Evolutionary conservation across 2,113 vertebrate species (phyloP).

Genomic region (Trogon melanurus): DNA sequence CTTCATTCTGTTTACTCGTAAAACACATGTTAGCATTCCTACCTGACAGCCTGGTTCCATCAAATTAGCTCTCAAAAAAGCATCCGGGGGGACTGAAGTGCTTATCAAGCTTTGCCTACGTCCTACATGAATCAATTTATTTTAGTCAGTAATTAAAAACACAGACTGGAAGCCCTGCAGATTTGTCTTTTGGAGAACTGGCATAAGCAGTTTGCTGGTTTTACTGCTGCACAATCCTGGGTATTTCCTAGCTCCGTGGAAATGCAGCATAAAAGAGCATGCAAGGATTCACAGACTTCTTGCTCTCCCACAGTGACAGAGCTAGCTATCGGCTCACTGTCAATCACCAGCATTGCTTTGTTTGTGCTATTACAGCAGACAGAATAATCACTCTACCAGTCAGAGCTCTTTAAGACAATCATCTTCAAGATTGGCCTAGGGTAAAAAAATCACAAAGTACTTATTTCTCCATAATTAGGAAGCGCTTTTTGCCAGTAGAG

Average conservation of each 20-base stretch:
- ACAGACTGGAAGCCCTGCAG: background rate
- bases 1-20: background rate
- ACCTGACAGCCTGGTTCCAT: background rate
- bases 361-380: background rate
- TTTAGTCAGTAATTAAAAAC: background rate
- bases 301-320: background rate
- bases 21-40: background rate
- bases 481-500: background rate
- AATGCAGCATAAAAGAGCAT: background rate
- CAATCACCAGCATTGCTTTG: background rate
- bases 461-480: background rate
- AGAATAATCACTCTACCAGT: background rate
- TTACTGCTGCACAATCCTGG: background rate
- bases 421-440: background rate
- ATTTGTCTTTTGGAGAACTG: background rate
- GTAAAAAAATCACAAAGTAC: background rate
- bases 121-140: background rate
- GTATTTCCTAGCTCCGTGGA: background rate
- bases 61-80: background rate
- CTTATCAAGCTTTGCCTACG: background rate
- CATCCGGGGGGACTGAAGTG: background rate
- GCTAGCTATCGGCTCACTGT: background rate
- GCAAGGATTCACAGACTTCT: background rate
- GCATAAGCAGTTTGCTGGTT: background rate
- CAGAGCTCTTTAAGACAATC: background rate